Base-by-base conservation (phyloP, 2,797 vertebrate genomes). In the Aeoliscus strigatus region DNA sequence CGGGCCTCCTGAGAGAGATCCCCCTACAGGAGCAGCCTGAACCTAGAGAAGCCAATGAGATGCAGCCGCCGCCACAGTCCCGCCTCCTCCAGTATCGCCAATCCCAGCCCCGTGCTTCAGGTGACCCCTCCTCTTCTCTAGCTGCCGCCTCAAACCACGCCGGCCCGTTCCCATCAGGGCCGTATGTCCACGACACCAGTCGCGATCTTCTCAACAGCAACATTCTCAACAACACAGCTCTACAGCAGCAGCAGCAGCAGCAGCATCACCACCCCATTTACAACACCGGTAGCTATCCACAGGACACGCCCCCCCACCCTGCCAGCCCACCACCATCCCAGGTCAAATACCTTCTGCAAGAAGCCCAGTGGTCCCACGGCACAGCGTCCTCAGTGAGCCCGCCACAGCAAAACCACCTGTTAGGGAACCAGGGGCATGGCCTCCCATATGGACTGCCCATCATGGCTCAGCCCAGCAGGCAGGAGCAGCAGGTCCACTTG, bases 1-100 rank as follows among this genome's bases (percentile, higher is more conserved):
- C 96, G 9, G 94, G 93, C 49, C 87, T 96, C 62, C 81, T 97
- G 53, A 88, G 94, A 82, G 96, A 97, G 50, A 89, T 96, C 59
- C 90, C 90, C 14, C 87, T 90, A 37, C 92, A 92, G 36, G 96
- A 99, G 44, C 91, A 87, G 2, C 79, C 85, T 14, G 93, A 96
- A 64, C 86, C 81, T 27, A 88, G 93, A 51, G 96, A 97, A 48
- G 70, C 86, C 3, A 55, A 84, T 7, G 96, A 98, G 48, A 94
- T 99, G 92, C 92, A 92, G 4, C 96, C 96, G 13, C 94, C 94
- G 4, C 94, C 94, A 16, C 95, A 99, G 53, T 99, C 96, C n/a
- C 94, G 96, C 57, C 93, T 99, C 70, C 87, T 99, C 70, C 96
- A 98, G 67, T 99, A 98, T 72, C 90, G 95, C 73, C 96, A 98